These are phyloP conservation scores for Sceloporus undulatus DNA, from an alignment of 2,113 vertebrate genomes.

Conservation along the genomic window DNA sequence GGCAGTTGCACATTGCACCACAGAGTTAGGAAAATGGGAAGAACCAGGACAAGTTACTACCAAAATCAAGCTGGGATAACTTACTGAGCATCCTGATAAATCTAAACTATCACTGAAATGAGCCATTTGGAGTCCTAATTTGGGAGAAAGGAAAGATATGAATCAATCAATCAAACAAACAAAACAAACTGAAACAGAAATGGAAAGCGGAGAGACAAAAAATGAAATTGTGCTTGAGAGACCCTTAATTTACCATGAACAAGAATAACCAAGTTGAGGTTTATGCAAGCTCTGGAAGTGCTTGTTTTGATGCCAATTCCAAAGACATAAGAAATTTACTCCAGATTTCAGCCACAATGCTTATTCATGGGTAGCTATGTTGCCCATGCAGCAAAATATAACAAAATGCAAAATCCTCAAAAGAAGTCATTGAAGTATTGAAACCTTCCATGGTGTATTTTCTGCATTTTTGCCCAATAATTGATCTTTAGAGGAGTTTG, in stretches of 20 bases:
- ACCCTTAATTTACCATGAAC: neutral
- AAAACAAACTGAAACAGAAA: neutral
- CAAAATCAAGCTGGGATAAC: neutral
- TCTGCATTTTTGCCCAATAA: too few species aligned
- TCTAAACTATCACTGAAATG: neutral
- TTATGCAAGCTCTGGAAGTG: neutral
- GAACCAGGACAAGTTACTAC: accelerated
- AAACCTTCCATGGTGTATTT: too few species aligned
- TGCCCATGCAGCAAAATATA: too few species aligned
- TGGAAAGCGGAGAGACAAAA: neutral
- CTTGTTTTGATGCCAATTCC: neutral
- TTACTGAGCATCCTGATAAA: neutral
- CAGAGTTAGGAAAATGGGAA: too few species aligned
- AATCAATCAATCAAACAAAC: too few species aligned
- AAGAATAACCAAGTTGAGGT: too few species aligned
- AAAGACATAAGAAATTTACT: neutral
- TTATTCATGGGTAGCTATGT: too few species aligned
- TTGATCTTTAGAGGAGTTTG: too few species aligned
- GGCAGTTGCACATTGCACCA: neutral
- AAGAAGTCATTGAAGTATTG: too few species aligned
- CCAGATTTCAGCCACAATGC: neutral
- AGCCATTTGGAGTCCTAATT: too few species aligned
- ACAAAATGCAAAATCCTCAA: too few species aligned
- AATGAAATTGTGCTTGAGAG: neutral
- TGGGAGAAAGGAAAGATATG: too few species aligned